phyloP scores from a whole-genome alignment of 2,113 vertebrate species.

The Nannospalax galili region DNA sequence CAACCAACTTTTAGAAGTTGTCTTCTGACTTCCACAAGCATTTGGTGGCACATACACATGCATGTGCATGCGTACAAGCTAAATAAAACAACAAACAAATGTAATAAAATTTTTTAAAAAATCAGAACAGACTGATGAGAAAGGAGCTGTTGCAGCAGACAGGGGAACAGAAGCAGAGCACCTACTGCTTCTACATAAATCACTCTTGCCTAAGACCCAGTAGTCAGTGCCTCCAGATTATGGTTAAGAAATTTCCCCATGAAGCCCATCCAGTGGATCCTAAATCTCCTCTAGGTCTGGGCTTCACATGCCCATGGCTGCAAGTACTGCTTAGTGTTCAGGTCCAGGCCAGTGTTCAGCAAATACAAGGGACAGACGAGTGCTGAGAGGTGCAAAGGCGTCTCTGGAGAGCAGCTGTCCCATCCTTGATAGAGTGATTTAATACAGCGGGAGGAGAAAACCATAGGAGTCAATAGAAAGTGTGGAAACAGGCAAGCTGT shows the following conservation, averaged over 20 bases:
- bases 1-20: no score
- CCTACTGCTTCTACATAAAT: background rate
- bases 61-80: no score
- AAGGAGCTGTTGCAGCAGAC: background rate
- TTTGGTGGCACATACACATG: no score
- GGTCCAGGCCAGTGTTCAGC: background rate
- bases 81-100: no score
- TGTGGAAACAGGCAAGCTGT: no score
- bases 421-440: background rate
- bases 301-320: no score
- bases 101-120: no score
- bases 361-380: no score
- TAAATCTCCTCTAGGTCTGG: background rate
- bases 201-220: background rate
- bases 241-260: background rate
- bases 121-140: no score
- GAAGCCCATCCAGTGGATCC: background rate
- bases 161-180: background rate
- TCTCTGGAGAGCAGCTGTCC: background rate
- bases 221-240: background rate
- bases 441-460: accelerated
- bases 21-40: no score
- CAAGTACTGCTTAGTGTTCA: background rate
- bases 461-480: background rate
- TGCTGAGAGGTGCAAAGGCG: no score